Base-by-base conservation (phyloP, 2,113 vertebrate genomes). In the Cercopithecus mona region DNA sequence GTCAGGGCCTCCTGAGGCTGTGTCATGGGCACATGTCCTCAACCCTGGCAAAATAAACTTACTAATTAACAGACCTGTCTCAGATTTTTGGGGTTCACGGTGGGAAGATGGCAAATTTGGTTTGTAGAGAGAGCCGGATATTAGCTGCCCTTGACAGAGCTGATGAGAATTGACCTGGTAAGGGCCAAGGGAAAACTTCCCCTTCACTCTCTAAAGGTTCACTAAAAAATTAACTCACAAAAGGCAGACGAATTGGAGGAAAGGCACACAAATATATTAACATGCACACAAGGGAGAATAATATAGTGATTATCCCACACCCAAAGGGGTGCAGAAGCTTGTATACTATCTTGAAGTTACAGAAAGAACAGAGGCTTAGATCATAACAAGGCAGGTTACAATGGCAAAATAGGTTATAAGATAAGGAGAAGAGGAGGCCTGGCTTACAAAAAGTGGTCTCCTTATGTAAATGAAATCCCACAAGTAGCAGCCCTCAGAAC, bases 91-190 rank as follows among this genome's bases (percentile, higher is more conserved):
- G 12, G 61, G 61, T 64, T 64, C 27, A 30, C 2, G 2, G 66
- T 30, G 18, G 14, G 10, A 25, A 66, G 27, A 61, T 35, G 25
- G 32, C 5, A 13, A 38, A 14, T 59, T 79, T 48, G 76, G 10
- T 11, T 73, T 14, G 9, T 12, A 38, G 1, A 5, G 0, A 11
- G 48, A 61, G 6, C 9, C 14, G 4, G 40, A 38, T 13, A 1
- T 72, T 45, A 61, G 18, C 5, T 32, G 16, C 18, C n/a, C 45
- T 72, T 43, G 43, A 86, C 61, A 73, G 82, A 50, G 40, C n/a
- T 66, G 43, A 9, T 6, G 6, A 81, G 38, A 59, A 12, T 23
- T 79, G 79, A 38, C 17, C 55, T 90, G 35, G 30, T 8, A 35
- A 32, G 66, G 66, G 16, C 66, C 16, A 68, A n/a, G 66, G 16